These are phyloP conservation scores for Hydropotes inermis DNA, from an alignment of 2,113 vertebrate species.

Conservation along the genomic window DNA sequence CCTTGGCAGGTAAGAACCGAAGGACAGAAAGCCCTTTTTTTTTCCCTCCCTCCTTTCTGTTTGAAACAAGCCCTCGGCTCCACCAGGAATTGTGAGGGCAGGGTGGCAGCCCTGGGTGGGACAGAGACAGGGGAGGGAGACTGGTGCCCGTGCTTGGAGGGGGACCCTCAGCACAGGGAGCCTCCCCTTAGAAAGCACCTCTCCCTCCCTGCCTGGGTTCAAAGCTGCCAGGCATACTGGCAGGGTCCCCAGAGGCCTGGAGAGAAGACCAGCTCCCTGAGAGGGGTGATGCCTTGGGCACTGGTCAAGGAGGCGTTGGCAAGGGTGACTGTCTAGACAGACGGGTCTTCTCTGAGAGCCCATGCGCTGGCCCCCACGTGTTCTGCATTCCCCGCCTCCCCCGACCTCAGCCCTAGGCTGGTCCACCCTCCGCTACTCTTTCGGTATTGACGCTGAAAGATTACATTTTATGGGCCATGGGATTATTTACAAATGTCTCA, in stretches of 20 bases:
- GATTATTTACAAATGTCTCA: not conserved
- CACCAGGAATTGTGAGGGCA: not conserved
- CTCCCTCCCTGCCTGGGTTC: not conserved
- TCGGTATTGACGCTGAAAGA: no score
- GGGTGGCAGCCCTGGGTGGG: not conserved
- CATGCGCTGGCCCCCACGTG: fast-evolving
- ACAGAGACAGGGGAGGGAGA: not conserved
- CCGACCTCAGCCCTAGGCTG: not conserved
- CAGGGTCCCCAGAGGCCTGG: not conserved
- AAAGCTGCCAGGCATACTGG: not conserved
- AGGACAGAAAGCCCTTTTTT: not conserved
- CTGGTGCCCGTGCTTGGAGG: not conserved
- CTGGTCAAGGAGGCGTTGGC: not conserved
- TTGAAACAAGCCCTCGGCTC: not conserved
- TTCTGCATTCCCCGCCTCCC: not conserved
- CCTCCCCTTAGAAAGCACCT: not conserved
- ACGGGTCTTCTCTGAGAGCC: not conserved
- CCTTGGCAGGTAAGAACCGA: not conserved
- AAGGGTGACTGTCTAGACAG: not conserved
- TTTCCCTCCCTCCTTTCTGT: not conserved
- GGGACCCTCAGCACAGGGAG: no score
- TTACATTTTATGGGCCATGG: no score
- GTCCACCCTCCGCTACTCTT: not conserved
- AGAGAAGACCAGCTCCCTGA: not conserved
- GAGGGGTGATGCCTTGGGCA: not conserved